Evolutionary conservation across 2,888 invertebrate species (phyloP).

Genomic region (Hymenopus coronatus): DNA sequence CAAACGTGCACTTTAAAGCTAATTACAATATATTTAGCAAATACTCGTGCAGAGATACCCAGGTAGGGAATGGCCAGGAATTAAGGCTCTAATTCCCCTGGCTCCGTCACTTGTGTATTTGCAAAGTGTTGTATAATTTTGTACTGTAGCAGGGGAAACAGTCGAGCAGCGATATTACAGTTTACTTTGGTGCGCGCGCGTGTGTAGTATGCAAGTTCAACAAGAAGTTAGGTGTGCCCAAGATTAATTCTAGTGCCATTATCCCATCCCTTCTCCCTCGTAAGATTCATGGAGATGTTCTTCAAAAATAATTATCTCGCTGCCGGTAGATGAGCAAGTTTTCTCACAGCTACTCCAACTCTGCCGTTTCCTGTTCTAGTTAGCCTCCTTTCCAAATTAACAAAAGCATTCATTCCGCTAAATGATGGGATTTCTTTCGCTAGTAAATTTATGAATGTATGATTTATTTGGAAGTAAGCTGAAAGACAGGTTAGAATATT

Average conservation of each 20-base stretch:
- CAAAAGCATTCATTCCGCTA: too few relatives aligned
- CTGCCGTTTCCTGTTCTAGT: neutral
- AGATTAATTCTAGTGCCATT: conserved; percentile 11
- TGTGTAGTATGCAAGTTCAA: neutral
- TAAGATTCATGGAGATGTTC: neutral
- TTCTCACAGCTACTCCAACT: neutral
- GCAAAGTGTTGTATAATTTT: neutral
- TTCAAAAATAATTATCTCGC: neutral
- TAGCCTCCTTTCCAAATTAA: neutral
- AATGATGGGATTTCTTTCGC: too few relatives aligned
- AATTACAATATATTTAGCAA: neutral
- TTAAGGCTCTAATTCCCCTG: neutral
- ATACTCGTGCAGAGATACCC: neutral
- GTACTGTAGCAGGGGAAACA: neutral
- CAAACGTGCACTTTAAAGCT: neutral
- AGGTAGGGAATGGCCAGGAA: neutral
- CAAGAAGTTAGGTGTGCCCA: neutral
- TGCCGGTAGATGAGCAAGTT: neutral
- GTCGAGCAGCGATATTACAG: neutral
- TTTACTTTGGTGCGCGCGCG: neutral
- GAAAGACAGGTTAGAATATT: too few relatives aligned
- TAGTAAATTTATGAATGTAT: too few relatives aligned
- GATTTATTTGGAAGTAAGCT: too few relatives aligned
- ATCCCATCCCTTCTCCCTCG: neutral
- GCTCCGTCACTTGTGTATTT: neutral